These are phyloP conservation scores for Eremobia ochroleuca DNA, from an alignment of 2,888 invertebrate species.

Conservation along the genomic window DNA sequence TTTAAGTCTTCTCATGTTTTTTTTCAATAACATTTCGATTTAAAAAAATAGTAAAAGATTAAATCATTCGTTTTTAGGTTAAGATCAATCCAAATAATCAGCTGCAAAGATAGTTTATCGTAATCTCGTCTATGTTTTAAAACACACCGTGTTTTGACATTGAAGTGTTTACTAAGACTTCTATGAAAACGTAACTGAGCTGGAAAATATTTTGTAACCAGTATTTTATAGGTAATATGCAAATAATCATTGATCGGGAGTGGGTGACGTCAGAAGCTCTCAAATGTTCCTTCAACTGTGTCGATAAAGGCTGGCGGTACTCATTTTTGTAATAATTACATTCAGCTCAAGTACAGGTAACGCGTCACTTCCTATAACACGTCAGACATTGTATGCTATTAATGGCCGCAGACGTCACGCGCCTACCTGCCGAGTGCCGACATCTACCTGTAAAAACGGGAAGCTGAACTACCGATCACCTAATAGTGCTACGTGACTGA, in stretches of 20 bases:
- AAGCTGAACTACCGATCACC: slow-evolving; percentile 24
- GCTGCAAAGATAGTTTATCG: slow-evolving; percentile 61
- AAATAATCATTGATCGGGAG: slow-evolving; percentile 27
- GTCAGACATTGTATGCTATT: slow-evolving; percentile 56
- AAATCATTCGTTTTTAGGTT: slow-evolving; percentile 50
- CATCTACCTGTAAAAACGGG: slow-evolving; percentile 21
- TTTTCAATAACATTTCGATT: slow-evolving; percentile 2
- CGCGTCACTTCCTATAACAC: slow-evolving; percentile 60
- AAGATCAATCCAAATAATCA: slow-evolving; percentile 58
- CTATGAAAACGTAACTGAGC: slow-evolving; percentile 20
- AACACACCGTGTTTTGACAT: slow-evolving; percentile 38
- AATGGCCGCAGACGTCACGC: slow-evolving; percentile 27
- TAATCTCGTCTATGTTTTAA: slow-evolving; percentile 57
- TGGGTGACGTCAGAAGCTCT: slow-evolving; percentile 50
- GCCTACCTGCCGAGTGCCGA: slow-evolving; percentile 1
- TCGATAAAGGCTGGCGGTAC: slow-evolving; percentile 46
- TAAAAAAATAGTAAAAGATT: not conserved
- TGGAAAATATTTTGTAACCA: slow-evolving; percentile 5
- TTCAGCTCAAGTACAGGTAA: slow-evolving; percentile 48
- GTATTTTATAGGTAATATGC: slow-evolving; percentile 9
- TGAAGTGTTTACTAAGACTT: slow-evolving; percentile 30
- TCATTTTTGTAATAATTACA: slow-evolving; percentile 54
- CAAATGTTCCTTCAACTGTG: slow-evolving; percentile 56
- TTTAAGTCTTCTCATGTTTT: not conserved
- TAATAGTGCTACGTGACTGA: slow-evolving; percentile 9